Evolutionary conservation across 2,113 vertebrate species (phyloP).

Genomic region (Bubalus kerabau): DNA sequence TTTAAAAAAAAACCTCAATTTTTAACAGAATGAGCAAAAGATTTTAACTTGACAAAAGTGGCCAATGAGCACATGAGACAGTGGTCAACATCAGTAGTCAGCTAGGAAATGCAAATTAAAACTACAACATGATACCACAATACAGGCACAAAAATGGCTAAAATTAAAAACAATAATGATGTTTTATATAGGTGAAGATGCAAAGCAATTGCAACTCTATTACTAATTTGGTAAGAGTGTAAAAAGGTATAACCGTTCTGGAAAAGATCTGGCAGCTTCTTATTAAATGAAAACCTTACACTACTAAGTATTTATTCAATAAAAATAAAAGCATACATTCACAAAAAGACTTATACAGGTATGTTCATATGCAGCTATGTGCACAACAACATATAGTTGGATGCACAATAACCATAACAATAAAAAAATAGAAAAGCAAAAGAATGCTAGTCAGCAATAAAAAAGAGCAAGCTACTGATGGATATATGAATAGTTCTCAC

Average conservation of each 20-base stretch:
- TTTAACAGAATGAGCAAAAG: neutral
- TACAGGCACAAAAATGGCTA: neutral
- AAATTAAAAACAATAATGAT: neutral
- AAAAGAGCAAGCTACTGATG: neutral
- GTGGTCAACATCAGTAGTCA: neutral
- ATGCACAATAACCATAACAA: neutral
- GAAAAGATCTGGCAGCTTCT: neutral
- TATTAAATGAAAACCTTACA: neutral
- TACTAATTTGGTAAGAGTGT: neutral
- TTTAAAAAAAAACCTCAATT: neutral
- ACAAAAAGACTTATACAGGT: neutral
- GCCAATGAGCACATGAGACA: neutral
- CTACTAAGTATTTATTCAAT: neutral
- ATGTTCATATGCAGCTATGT: neutral
- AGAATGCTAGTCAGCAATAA: neutral
- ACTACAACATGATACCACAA: neutral
- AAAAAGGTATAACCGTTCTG: neutral
- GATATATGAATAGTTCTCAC: neutral
- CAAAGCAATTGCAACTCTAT: neutral
- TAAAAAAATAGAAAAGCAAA: neutral
- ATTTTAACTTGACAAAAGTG: neutral
- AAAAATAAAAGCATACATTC: constrained; percentile 6
- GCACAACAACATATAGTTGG: neutral
- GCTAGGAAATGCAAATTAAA: neutral
- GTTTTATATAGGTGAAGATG: neutral